These are phyloP conservation scores for Sitta carolinensis DNA, from an alignment of 2,797 vertebrate genomes.

Conservation along the genomic window DNA sequence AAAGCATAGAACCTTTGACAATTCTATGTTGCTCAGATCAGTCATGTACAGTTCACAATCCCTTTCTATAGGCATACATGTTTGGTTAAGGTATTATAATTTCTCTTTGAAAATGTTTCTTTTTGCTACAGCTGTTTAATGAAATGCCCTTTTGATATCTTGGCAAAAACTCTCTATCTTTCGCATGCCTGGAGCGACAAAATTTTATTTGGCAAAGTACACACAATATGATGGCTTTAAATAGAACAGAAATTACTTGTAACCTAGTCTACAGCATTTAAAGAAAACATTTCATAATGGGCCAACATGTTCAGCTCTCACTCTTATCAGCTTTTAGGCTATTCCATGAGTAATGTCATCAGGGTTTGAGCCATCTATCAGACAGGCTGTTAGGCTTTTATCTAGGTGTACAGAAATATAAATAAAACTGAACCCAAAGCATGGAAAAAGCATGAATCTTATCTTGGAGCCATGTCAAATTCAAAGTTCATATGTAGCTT, in stretches of 20 bases:
- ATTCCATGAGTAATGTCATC: neutral
- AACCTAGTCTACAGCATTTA: neutral
- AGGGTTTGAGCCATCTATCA: neutral
- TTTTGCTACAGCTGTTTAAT: neutral
- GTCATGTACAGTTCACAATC: neutral
- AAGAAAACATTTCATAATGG: neutral
- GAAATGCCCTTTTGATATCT: neutral
- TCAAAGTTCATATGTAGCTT: neutral
- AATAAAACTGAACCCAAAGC: neutral
- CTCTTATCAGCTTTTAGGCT: neutral
- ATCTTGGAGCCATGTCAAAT: neutral
- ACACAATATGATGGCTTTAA: neutral
- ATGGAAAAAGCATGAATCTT: neutral
- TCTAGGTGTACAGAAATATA: neutral
- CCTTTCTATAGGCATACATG: neutral
- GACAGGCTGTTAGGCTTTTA: neutral
- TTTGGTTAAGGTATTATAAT: neutral
- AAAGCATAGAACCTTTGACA: neutral
- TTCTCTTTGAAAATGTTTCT: neutral
- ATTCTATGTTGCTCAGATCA: fast-evolving
- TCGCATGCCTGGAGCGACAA: neutral
- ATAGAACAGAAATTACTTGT: neutral
- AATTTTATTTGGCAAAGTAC: neutral
- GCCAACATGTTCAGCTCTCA: neutral
- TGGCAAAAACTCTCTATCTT: neutral